Evolutionary conservation across 2,888 invertebrate genomes (phyloP), one percentile per base, ranked within the genome.

Genomic region (Andrena dorsata): DNA sequence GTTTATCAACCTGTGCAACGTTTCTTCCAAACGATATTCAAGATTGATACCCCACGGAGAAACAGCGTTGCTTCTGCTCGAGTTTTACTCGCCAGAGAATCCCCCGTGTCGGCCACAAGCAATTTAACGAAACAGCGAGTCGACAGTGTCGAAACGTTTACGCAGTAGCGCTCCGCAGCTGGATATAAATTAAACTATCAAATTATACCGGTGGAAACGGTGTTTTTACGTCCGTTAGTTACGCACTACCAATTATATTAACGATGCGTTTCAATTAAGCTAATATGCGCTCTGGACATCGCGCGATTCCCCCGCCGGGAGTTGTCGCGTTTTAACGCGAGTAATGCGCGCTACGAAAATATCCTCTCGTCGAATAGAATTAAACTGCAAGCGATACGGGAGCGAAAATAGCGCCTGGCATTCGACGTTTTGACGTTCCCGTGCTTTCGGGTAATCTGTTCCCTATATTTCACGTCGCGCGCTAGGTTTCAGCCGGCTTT

Each of bases 241-340:
- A 79, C 86, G 86, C 84, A 79, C 79, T 76, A 75, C 61, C 85
- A 86, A 86, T 87, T 86, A 86, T 87, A 86, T 87, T 83, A 87
- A 87, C 80, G 80, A 77, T 66, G 82, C 75, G 81, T 87, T 87
- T 87, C 86, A 87, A 87, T 87, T 87, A 87, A 87, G 86, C 84
- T 86, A 87, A 87, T 87, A 84, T 79, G 80, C 79, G 61, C 70
- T 16, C 71, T 60, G 85, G 79, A 76, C 77, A 35, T 26, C 60
- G 58, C 16, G 69, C n/a, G 26, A 68, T 47, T 61, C 58, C 28
- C 7, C 71, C 83, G 20, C 4, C n/a, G 66, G 68, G 82, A 66
- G 56, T 63, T 49, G 6, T 23, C 65, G 28, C 53, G 69, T 80
- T 81, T 80, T 72, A 75, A 80, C 75, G 47, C 41, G 16, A 23